Conservation (phyloP, 92 coral and sea anemone species). For the Umimayanthus kanabou region DNA sequence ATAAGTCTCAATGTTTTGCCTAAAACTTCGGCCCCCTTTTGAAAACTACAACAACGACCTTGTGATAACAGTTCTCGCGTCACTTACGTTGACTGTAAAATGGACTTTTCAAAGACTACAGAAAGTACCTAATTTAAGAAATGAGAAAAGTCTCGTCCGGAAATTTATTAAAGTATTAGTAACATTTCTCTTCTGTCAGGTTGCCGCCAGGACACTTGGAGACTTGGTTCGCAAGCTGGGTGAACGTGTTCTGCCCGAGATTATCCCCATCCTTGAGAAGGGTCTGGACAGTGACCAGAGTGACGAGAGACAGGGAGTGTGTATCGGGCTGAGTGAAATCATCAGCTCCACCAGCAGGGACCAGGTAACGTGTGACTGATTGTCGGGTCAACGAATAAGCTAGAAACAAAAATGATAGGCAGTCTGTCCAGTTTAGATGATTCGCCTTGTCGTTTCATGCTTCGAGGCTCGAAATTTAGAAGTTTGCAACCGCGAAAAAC, state of each 20-base stretch:
- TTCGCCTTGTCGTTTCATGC: too few species aligned
- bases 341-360: conserved; percentile 95
- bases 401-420: too few species aligned
- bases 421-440: too few species aligned
- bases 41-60: too few species aligned
- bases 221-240: conserved; percentile 98
- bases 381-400: not conserved
- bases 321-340: conserved; percentile 96
- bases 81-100: too few species aligned
- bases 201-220: conserved; percentile 94
- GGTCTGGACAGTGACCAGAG: conserved; percentile 87
- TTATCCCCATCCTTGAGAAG: conserved; percentile 92
- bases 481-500: too few species aligned
- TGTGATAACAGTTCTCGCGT: too few species aligned
- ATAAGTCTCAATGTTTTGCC: too few species aligned
- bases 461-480: too few species aligned
- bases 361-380: conserved; percentile 63
- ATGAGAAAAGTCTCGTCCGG: not conserved
- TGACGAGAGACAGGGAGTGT: conserved; percentile 97
- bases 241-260: conserved; percentile 94
- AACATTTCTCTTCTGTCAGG: conserved; percentile 44
- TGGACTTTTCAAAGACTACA: too few species aligned
- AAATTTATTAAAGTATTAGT: not conserved
- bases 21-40: too few species aligned
- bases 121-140: not conserved